Percentiles rank a stretch among this genome's conserved stretches.
These are phyloP conservation scores for Tortricodes alternella DNA, from an alignment of 2,888 invertebrate species.

Conservation along the genomic window DNA sequence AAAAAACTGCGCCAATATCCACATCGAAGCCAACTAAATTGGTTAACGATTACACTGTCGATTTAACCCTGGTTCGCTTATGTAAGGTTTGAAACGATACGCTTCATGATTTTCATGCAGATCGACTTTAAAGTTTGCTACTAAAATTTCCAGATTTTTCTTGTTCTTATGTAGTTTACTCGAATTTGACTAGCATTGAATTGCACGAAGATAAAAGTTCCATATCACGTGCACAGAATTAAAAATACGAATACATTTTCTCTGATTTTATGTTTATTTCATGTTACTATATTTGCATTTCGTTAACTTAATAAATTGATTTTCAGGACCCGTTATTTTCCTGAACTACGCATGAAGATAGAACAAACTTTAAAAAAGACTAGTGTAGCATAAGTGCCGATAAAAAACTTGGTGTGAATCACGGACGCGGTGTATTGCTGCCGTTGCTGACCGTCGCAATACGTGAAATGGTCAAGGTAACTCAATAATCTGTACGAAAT, in stretches of 20 bases:
- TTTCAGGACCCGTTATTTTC: constrained; percentile 75
- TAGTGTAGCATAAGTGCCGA: constrained; percentile 65
- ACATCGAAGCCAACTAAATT: constrained; percentile 65
- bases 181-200: neutral
- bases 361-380: constrained; percentile 57
- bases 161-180: neutral
- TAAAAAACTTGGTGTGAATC: constrained; percentile 53
- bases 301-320: constrained; percentile 55
- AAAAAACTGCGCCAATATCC: constrained; percentile 62
- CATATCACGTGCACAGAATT: neutral
- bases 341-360: constrained; percentile 72
- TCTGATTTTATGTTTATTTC: neutral
- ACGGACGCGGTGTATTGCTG: constrained; percentile 55
- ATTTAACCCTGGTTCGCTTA: constrained; percentile 54
- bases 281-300: neutral
- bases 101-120: constrained; percentile 34
- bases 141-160: neutral
- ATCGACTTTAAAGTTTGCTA: constrained; percentile 14
- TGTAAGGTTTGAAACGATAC: constrained; percentile 36
- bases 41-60: constrained; percentile 73
- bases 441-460: constrained; percentile 62
- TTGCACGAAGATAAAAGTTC: neutral
- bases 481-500: constrained; percentile 65
- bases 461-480: constrained; percentile 83
- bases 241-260: neutral